A percentile compares a stretch with the other conserved stretches of the same genome.
Conservation (phyloP, 2,888 invertebrate species). For the Actias luna region DNA sequence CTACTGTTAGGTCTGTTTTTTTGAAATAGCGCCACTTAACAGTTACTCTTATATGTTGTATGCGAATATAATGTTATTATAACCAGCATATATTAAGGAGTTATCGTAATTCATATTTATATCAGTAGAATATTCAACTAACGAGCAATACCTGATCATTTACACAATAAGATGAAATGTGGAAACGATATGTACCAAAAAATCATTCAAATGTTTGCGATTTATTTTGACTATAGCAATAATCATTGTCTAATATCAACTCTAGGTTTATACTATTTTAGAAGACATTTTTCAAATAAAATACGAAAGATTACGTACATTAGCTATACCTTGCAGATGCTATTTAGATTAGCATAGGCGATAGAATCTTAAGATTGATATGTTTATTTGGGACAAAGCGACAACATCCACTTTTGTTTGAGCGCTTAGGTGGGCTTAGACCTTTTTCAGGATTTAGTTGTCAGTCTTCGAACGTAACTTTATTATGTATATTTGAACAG, state of each 20-base stretch:
- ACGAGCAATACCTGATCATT: too few relatives aligned
- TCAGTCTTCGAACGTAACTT: slow-evolving; percentile 31
- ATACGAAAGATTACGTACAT: not conserved
- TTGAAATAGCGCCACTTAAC: not conserved
- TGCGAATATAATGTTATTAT: not conserved
- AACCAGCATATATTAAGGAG: not conserved
- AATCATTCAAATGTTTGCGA: too few relatives aligned
- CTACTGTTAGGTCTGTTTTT: not conserved
- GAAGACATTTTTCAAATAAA: not conserved
- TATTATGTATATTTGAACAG: slow-evolving; percentile 34
- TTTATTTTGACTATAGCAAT: too few relatives aligned
- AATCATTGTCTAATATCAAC: not conserved
- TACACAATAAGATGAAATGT: too few relatives aligned
- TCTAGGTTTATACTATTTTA: not conserved
- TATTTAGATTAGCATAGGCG: not conserved
- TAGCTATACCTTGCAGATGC: not conserved
- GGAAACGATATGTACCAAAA: too few relatives aligned
- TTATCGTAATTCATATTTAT: not conserved
- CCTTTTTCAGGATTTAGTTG: slow-evolving; percentile 44
- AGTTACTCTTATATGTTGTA: not conserved
- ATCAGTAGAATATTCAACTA: not conserved
- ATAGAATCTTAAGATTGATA: slow-evolving; percentile 19
- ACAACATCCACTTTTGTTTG: slow-evolving; percentile 26
- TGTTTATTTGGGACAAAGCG: slow-evolving; percentile 32
- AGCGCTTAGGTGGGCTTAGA: slow-evolving; percentile 26